Base-by-base conservation (phyloP, 2,113 vertebrate genomes). In the Poicephalus meyeri region DNA sequence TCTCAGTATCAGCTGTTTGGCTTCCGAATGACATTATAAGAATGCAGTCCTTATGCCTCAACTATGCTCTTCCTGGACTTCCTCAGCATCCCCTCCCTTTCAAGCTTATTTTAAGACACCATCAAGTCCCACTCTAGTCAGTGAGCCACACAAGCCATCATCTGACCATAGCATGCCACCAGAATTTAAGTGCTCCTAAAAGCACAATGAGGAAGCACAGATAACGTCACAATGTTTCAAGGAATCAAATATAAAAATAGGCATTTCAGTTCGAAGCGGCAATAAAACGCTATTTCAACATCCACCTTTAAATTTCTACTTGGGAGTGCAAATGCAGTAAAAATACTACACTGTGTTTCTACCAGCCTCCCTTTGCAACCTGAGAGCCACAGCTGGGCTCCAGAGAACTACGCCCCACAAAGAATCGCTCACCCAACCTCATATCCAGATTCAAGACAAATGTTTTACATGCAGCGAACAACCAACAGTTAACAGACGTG, bases 401-500 rank as follows among this genome's bases (percentile, higher is more conserved):
- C 2, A 0, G 5, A 25, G 0, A 66, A 15, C 8, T 52, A 28
- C 19, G 2, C 6, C 9, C 13, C 4, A 28, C 4, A 3, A 8
- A 33, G 0, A 44, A 11, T 1, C 15, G 24, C 4, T 19, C 33
- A 19, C 0, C 8, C 16, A 20, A 20, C 2, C 29, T 20, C 28
- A 33, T 16, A 11, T 0, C 5, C 63, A 5, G 55, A 5, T 5
- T 35, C 11, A 31, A 50, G 2, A 25, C 29, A 31, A 44, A 53
- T 1, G 31, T 1, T 1, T 1, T 9, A 16, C 3, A n/a, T 0
- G 1, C 3, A 39, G 7, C 11, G 2, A 18, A 28, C 14, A 29
- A 19, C 2, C 24, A 3, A 3, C 0, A 35, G 6, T 3, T 16
- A 31, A 47, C 1, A 23, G 31, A 11, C 4, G 3, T 1, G 1